These are phyloP conservation scores for Pachypsylla venusta DNA, from an alignment of 1,140 invertebrate species.

Conservation along the genomic window DNA sequence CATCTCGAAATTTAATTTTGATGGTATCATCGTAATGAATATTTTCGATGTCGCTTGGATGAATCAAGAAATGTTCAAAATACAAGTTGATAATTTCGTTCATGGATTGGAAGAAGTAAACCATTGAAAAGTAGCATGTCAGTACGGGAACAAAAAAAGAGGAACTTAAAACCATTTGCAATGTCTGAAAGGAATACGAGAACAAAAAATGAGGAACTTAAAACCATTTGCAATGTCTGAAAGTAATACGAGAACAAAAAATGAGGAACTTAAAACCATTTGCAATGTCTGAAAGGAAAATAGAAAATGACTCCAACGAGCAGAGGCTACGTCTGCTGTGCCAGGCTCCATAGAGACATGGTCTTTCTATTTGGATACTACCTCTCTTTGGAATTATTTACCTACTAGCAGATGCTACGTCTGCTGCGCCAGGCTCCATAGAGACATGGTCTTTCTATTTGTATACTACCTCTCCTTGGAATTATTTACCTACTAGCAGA, in stretches of 20 bases:
- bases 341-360: too few relatives aligned
- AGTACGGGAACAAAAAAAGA: background rate
- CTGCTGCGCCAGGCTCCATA: too few relatives aligned
- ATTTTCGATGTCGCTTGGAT: background rate
- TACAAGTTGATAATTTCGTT: background rate
- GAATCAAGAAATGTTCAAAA: background rate
- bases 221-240: background rate
- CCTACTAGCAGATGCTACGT: too few relatives aligned
- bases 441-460: too few relatives aligned
- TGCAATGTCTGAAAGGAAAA: background rate
- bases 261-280: background rate
- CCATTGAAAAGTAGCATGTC: constrained; percentile 1
- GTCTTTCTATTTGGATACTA: too few relatives aligned
- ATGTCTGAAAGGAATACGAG: background rate
- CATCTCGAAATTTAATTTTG: background rate
- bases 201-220: background rate
- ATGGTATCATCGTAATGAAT: background rate
- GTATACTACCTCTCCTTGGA: too few relatives aligned
- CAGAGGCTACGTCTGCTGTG: too few relatives aligned
- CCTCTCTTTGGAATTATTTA: too few relatives aligned
- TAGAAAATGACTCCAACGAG: too few relatives aligned
- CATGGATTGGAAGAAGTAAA: constrained; percentile 6
- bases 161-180: background rate
- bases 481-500: too few relatives aligned
- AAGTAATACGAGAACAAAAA: background rate